Base-by-base conservation (phyloP, 2,888 invertebrate species). In the Sabatieria punctata region DNA sequence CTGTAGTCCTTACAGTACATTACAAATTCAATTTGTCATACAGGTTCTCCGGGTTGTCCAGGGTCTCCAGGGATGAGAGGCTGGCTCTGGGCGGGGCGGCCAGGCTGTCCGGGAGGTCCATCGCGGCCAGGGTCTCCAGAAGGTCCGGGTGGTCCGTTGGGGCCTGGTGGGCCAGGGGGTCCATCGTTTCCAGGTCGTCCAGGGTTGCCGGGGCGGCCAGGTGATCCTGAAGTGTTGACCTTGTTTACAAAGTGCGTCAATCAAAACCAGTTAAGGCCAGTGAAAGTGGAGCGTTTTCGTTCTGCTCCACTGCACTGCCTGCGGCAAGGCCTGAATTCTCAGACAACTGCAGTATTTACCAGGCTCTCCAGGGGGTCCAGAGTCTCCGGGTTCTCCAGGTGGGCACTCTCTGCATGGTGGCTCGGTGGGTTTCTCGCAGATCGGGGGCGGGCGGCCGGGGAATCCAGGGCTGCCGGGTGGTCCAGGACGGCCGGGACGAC, bases 391-490 rank as follows among this genome's bases (percentile, higher is more conserved):
- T 4, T 26, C 33, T 1, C 41, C 46, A 18, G 41, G 41, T 11
- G 46, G 38, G 46, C 41, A 36, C 22, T 4, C 11, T 6, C 43
- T 13, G 33, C 41, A 42, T 8, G 46, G n/a, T n/a, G n/a, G n/a
- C n/a, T n/a, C 15, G 33, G 11, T 30, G 11, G 15, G 33, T 30
- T 30, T 13, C 36, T 36, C 25, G 41, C 19, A 13, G 6, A 8
- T 22, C 39, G 38, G 44, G 6, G 47, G 47, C 3, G 44, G 43
- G 6, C 46, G 42, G 22, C 46, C 46, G 22, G 46, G 47, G 37
- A 45, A 45, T 19, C 48, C 48, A 3, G 48, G 48, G n/a, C 27
- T n/a, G 15, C 48, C 48, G n/a, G 43, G 48, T 4, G 22, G 23
- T n/a, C 46, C 46, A 6, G 43, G 43, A 15, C 22, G 43, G 18